Base-by-base conservation (phyloP, 2,797 vertebrate genomes). In the Discoglossus pictus region DNA sequence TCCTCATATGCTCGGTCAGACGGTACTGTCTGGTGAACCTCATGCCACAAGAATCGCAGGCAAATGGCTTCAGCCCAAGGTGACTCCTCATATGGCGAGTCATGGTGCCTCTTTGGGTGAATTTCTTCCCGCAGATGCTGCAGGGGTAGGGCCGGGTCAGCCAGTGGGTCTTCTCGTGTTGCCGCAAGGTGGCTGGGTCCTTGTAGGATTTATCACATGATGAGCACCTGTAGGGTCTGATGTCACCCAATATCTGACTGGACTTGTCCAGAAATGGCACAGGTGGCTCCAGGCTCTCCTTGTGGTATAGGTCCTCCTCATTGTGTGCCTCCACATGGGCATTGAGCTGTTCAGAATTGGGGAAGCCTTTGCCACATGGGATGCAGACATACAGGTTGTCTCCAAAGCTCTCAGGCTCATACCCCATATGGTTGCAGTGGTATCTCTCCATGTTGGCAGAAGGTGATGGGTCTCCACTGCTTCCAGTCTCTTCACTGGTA, bases 81-180 rank as follows among this genome's bases (percentile, higher is more conserved):
- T 99, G 97, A 85, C 96, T 98, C 60, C 97, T 94, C 97, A 99
- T 99, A 89, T 99, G 97, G 68, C 97, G 94, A 0, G 97, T 99
- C 97, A 99, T 99, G 82, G 97, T 99, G 73, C 97, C 97, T 0
- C 97, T 94, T 59, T 99, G 97, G 13, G 97, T 99, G 89, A 99
- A 99, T 87, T 99, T 99, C 88, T 99, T 99, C 76, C 97, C 97
- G 12, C 97, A 99, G 82, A 99, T 99, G 88, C 94, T 97, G 86
- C 97, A 99, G 2, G 97, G 97, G 82, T 99, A 99, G 1, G 97
- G 97, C 35, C 97, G 87, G 1, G 96, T 99, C 72, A 99, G 89
- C 97, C 97, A 99, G 84, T 99, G 97, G 47, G 96, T 98, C 87
- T 99, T 99, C 87, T 99, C 97, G 2, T 99, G 97, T 82, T 99